Percentiles rank a stretch among this genome's conserved stretches.
Conservation (phyloP, 2,888 invertebrate species). For the Daptonema setosum region DNA sequence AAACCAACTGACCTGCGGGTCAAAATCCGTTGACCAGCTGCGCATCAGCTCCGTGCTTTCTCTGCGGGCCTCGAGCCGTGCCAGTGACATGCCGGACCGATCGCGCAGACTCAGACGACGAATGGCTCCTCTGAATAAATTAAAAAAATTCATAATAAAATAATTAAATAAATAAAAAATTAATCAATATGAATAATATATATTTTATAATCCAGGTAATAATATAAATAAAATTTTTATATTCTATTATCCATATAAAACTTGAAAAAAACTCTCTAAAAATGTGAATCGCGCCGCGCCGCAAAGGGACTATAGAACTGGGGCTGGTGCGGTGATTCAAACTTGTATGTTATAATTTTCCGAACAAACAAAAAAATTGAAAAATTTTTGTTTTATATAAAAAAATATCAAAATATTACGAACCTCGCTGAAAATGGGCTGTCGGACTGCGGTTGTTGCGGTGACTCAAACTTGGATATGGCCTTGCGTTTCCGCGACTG, state of each 20-base stretch:
- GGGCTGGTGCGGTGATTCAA: too few species aligned
- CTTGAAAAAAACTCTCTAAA: too few species aligned
- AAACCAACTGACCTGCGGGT: not conserved
- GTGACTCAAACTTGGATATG: constrained; percentile 24
- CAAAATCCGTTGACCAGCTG: constrained; percentile 9
- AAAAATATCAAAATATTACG: not conserved
- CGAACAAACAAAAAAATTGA: not conserved
- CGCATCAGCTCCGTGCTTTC: constrained; percentile 21
- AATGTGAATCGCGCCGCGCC: too few species aligned
- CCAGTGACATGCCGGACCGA: constrained; percentile 20
- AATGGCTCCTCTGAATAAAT: constrained; percentile 20
- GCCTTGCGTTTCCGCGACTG: constrained; percentile 15
- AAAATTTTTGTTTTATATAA: too few species aligned
- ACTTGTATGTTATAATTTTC: not conserved
- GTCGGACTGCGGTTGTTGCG: constrained; percentile 18
- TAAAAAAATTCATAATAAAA: not conserved
- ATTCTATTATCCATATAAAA: too few species aligned
- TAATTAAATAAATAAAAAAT: not conserved
- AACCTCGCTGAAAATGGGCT: constrained; percentile 21
- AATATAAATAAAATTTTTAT: not conserved
- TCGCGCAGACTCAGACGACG: constrained; percentile 25
- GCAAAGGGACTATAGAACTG: too few species aligned
- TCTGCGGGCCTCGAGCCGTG: constrained; percentile 22
- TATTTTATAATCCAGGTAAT: not conserved
- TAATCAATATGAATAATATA: not conserved